Percentiles rank a stretch among this genome's conserved stretches.
phyloP scores from a whole-genome alignment of 1,140 invertebrate species.

The Hypsibius dujardini region DNA sequence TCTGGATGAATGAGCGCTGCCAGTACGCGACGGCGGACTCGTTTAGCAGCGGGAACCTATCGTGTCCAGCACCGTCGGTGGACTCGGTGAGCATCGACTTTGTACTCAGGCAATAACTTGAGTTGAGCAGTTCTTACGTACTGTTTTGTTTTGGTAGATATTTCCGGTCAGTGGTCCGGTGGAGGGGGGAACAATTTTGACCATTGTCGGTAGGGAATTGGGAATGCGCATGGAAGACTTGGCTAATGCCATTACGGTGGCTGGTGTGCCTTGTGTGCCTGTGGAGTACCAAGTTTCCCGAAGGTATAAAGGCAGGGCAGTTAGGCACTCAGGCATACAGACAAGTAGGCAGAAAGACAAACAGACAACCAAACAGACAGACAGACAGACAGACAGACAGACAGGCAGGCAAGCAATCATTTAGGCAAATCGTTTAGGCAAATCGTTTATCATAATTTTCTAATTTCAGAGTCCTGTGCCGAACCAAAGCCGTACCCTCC shows the following conservation, averaged over 20 bases:
- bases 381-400: no score
- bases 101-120: no score
- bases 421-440: conserved; percentile 25
- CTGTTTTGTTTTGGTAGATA: conserved; percentile 41
- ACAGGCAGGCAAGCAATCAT: conserved; percentile 27
- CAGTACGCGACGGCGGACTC: conserved; percentile 61
- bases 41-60: conserved; percentile 42
- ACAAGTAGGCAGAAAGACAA: no score
- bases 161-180: conserved; percentile 79
- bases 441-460: conserved; percentile 41
- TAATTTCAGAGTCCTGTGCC: conserved; percentile 7
- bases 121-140: no score
- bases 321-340: no score
- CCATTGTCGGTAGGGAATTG: conserved; percentile 85
- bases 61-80: conserved; percentile 76
- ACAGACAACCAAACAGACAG: no score
- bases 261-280: conserved; percentile 65
- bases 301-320: conserved; percentile 24
- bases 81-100: conserved; percentile 48
- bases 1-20: conserved; percentile 75
- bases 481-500: conserved; percentile 19
- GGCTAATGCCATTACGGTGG: conserved; percentile 70
- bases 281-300: conserved; percentile 78
- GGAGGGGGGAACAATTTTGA: conserved; percentile 83
- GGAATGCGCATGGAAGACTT: conserved; percentile 77